Conservation (phyloP, 2,888 invertebrate species). For the Corbicula japonica region DNA sequence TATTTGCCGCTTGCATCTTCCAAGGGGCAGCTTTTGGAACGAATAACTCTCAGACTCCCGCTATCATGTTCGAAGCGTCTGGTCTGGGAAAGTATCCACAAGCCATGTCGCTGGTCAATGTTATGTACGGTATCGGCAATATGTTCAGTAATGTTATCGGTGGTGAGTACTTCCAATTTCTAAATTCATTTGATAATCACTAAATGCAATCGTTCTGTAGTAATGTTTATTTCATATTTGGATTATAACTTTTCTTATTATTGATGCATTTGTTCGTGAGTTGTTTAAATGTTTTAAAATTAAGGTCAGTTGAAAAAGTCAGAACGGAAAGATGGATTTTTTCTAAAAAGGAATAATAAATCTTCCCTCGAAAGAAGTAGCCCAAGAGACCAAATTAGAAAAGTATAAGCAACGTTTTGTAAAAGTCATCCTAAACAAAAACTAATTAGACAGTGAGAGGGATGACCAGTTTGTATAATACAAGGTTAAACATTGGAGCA, state of each 20-base stretch:
- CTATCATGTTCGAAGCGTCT: slow-evolving; percentile 31
- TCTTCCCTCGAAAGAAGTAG: too few relatives aligned
- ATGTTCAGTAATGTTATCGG: slow-evolving; percentile 23
- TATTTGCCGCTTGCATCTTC: slow-evolving; percentile 6
- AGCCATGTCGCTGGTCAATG: slow-evolving; percentile 30
- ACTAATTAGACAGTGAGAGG: too few relatives aligned
- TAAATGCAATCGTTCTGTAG: neutral
- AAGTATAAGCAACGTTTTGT: too few relatives aligned
- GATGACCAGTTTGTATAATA: too few relatives aligned
- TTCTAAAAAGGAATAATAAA: too few relatives aligned
- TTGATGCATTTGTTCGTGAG: neutral
- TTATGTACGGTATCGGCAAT: slow-evolving; percentile 24
- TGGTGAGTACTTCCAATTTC: slow-evolving; percentile 1
- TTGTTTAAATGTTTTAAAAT: neutral
- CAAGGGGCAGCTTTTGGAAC: slow-evolving; percentile 26
- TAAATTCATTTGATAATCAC: neutral
- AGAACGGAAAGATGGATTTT: neutral
- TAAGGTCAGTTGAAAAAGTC: neutral
- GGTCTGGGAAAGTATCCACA: slow-evolving; percentile 30
- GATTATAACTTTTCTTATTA: neutral
- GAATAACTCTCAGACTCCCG: neutral
- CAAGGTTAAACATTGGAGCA: too few relatives aligned
- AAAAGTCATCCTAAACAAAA: too few relatives aligned
- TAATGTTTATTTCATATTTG: neutral
- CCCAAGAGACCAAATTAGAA: too few relatives aligned